Conservation (phyloP, 2,888 invertebrate genomes). For the Caenorhabditis zanzibari region DNA sequence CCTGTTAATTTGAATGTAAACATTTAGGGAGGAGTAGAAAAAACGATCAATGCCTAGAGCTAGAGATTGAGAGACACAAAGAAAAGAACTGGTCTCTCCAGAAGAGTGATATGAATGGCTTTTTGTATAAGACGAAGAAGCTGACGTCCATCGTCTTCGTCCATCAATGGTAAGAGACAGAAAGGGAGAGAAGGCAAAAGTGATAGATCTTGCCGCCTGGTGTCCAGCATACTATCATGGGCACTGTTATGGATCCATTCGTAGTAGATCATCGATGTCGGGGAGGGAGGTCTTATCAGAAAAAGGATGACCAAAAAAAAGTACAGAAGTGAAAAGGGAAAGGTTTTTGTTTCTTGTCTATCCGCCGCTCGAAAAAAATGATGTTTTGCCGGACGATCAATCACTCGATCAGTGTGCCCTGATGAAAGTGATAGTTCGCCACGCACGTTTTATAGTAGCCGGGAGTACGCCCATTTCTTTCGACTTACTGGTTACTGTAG, state of each 20-base stretch:
- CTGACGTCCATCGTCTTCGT: constrained; percentile 56
- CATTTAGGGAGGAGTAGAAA: constrained; percentile 27
- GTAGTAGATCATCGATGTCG: not conserved
- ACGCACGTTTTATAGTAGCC: constrained; percentile 47
- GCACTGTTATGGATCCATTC: constrained; percentile 32
- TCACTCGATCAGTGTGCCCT: constrained; percentile 16
- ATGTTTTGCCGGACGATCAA: constrained; percentile 43
- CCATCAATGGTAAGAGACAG: constrained; percentile 40
- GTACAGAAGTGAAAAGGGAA: constrained; percentile 37
- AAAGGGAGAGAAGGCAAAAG: constrained; percentile 33
- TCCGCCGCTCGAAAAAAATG: constrained; percentile 16
- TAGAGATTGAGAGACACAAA: constrained; percentile 46
- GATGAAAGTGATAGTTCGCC: constrained; percentile 30
- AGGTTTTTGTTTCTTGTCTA: constrained; percentile 21
- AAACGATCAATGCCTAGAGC: constrained; percentile 51
- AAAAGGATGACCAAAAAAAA: constrained; percentile 33
- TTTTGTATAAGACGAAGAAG: constrained; percentile 50
- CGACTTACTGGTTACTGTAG: constrained; percentile 35
- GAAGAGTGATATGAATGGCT: constrained; percentile 59
- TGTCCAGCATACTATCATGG: constrained; percentile 47
- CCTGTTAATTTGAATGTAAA: constrained; percentile 38
- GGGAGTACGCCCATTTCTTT: constrained; percentile 48
- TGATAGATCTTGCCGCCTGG: constrained; percentile 61
- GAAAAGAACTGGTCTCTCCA: constrained; percentile 61
- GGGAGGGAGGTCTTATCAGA: not conserved